Conservation (phyloP, 2,888 invertebrate species). For the Cantharis rufa region DNA sequence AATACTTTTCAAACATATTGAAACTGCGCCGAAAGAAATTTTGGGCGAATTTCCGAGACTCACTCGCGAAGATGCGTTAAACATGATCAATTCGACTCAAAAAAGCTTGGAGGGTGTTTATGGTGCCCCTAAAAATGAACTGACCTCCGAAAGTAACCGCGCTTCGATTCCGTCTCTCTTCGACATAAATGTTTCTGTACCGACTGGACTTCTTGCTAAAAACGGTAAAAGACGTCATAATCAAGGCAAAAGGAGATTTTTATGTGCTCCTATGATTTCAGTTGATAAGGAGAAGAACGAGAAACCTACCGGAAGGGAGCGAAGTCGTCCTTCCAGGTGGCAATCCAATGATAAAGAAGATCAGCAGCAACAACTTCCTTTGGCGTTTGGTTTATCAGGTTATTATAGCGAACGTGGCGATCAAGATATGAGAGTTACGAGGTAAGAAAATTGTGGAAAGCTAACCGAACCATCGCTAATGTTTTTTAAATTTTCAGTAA, state of each 20-base stretch:
- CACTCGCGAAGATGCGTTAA: constrained; percentile 74
- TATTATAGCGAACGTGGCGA: constrained; percentile 47
- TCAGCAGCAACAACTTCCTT: constrained; percentile 33
- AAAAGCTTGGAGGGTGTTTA: constrained; percentile 56
- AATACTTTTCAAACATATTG: constrained; percentile 71
- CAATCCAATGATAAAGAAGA: constrained; percentile 47
- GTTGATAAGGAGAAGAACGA: constrained; percentile 38
- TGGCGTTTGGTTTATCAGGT: constrained; percentile 40
- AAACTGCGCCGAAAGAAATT: constrained; percentile 89
- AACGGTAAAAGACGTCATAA: constrained; percentile 20
- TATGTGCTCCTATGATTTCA: background rate
- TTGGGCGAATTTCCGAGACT: constrained; percentile 87
- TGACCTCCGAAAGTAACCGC: constrained; percentile 32
- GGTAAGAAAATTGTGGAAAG: constrained; percentile 36
- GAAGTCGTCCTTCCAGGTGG: constrained; percentile 53
- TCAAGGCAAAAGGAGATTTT: too few relatives aligned
- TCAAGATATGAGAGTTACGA: constrained; percentile 54
- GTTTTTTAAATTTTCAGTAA: constrained; percentile 43
- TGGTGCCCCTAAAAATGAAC: constrained; percentile 44
- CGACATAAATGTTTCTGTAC: constrained; percentile 49
- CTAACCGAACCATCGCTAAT: background rate
- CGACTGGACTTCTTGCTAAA: constrained; percentile 43
- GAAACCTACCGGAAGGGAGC: constrained; percentile 33
- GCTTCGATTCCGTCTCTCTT: constrained; percentile 50
- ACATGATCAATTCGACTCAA: constrained; percentile 58